phyloP scores from a whole-genome alignment of 2,888 invertebrate species.

The Penaeus monodon region DNA sequence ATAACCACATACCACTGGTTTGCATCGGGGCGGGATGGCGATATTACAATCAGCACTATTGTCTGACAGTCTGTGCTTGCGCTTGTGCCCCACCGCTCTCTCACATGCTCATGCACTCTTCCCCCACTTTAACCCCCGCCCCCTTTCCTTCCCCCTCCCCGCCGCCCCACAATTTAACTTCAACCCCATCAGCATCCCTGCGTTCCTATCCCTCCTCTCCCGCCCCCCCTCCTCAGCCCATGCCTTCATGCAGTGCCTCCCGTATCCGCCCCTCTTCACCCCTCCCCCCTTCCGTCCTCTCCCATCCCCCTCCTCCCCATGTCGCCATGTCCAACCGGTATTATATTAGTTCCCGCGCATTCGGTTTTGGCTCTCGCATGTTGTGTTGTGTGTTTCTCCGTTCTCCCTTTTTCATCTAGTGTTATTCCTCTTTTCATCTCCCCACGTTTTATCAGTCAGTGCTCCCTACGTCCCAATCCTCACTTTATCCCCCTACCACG shows the following conservation, averaged over 20 bases:
- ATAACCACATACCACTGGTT: constrained; percentile 51
- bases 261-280: background rate
- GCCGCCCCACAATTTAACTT: no score
- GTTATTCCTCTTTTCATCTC: no score
- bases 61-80: constrained; percentile 36
- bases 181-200: background rate
- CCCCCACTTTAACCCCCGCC: background rate
- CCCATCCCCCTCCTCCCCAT: constrained; percentile 4
- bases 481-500: no score
- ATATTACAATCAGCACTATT: constrained; percentile 54
- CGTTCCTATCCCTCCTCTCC: background rate
- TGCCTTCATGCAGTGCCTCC: background rate
- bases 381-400: no score
- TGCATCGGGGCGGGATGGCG: constrained; percentile 38
- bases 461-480: no score
- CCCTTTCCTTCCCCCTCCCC: background rate
- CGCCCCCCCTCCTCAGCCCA: background rate
- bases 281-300: no score
- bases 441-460: no score
- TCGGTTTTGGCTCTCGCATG: no score
- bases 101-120: background rate
- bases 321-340: no score
- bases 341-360: no score
- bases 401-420: no score
- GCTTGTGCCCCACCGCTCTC: constrained; percentile 5